phyloP scores from a whole-genome alignment of 2,113 vertebrate species.

The Lophotis ruficrista region DNA sequence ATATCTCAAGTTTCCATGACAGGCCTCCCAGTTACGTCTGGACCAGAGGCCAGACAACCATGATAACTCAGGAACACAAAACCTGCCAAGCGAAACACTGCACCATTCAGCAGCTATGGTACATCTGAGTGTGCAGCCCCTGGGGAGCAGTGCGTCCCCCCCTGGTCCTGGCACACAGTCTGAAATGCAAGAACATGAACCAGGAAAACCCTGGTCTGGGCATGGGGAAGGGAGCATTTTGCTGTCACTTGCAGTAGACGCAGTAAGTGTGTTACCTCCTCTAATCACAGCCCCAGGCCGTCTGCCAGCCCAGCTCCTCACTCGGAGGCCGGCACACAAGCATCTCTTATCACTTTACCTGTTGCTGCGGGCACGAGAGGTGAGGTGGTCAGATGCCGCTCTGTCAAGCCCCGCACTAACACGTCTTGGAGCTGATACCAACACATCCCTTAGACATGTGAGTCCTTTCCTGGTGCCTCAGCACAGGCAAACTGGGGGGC shows the following conservation, averaged over 20 bases:
- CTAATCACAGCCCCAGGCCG: neutral
- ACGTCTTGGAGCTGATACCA: neutral
- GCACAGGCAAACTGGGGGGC: neutral
- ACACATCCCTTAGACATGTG: neutral
- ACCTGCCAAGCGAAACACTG: neutral
- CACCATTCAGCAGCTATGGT: neutral
- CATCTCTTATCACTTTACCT: neutral
- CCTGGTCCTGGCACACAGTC: neutral
- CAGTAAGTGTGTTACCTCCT: neutral
- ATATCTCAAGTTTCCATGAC: neutral
- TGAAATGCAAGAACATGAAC: neutral
- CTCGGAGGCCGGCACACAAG: neutral
- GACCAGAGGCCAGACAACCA: neutral
- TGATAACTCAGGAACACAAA: neutral
- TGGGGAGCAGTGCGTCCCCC: neutral
- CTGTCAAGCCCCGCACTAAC: neutral
- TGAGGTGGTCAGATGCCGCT: rapidly evolving
- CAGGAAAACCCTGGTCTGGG: neutral
- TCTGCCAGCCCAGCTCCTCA: neutral
- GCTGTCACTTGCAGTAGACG: neutral
- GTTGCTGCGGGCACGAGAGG: rapidly evolving
- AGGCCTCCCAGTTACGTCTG: neutral
- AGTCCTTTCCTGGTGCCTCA: neutral
- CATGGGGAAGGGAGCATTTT: neutral
- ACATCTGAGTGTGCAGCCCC: neutral